Conservation (phyloP, 2,888 invertebrate species). For the Drosophila atripex region DNA sequence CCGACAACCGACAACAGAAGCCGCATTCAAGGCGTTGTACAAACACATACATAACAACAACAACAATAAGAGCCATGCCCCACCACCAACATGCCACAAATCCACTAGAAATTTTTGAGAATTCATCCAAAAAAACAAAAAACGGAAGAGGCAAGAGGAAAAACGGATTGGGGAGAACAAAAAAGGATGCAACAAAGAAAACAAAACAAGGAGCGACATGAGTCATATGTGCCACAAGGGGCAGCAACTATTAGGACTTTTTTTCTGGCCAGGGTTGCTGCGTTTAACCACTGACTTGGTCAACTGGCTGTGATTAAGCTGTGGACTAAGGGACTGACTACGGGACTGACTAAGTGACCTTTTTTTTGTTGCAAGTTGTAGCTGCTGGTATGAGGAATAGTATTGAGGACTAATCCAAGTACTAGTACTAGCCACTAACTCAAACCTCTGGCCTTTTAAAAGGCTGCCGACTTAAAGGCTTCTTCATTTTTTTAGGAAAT, state of each 20-base stretch:
- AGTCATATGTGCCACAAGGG: no score
- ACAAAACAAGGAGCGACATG: conserved; percentile 4
- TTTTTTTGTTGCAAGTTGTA: no score
- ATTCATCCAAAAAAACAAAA: conserved; percentile 12
- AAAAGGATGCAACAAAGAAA: background rate
- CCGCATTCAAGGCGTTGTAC: conserved; percentile 69
- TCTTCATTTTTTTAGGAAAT: no score
- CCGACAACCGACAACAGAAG: conserved; percentile 57
- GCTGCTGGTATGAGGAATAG: no score
- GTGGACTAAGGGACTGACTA: conserved; percentile 10
- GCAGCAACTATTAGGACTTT: no score
- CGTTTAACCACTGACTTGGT: no score
- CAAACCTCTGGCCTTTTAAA: no score
- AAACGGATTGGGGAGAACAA: background rate
- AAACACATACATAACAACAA: conserved; percentile 64
- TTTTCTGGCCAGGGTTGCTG: no score
- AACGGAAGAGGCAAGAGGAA: background rate
- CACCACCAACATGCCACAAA: conserved; percentile 19
- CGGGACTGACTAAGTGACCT: no score
- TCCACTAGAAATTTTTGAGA: conserved; percentile 37
- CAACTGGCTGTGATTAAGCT: conserved; percentile 56
- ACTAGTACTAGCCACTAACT: no score
- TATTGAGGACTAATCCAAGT: no score
- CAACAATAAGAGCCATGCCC: conserved; percentile 19
- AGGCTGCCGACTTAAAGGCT: no score